Base-by-base conservation (phyloP, 2,797 vertebrate species). In the Crotalus adamanteus region DNA sequence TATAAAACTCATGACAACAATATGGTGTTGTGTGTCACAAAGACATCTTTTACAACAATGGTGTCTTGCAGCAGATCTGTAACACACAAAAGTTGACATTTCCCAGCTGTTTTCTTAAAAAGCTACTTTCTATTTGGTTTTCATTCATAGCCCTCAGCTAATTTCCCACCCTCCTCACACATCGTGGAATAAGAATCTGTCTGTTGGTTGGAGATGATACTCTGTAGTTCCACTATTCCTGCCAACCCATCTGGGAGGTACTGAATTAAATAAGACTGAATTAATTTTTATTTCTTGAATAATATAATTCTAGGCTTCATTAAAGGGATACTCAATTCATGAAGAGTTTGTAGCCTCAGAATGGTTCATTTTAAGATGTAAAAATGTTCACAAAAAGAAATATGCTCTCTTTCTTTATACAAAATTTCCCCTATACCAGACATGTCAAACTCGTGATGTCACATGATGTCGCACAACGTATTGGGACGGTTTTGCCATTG, bases 1-100 rank as follows among this genome's bases (percentile, higher is more conserved):
- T 91, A 87, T 93, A 93, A 95, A 93, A 91, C 93, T 60, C 0
- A 0, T 31, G 93, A 92, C 65, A 26, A 69, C 13, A 37, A 88
- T 6, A 4, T 0, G 0, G 91, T 2, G 0, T 91, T 60, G 94
- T 57, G 92, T 59, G 78, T 93, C 92, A 95, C 86, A 89, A 85
- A 92, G 93, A 95, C 93, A 89, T 94, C 94, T 94, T 92, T 55
- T 25, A 73, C 91, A 90, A 93, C 89, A 51, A 93, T 63, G 37
- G 51, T 88, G 60, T 89, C 83, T 93, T 89, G 90, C 86, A 0
- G 87, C 86, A 42, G 90, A 87, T 69, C 86, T 7, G 20, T 3
- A 51, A 47, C 88, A 26, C 25, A 90, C 89, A 95, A 37, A 0
- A 53, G 16, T 91, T 1, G 37, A 55, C 16, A 0, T n/a, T 47